Evolutionary conservation across 64 coral and sea anemone species (phyloP).

Genomic region (Porites lutea): DNA sequence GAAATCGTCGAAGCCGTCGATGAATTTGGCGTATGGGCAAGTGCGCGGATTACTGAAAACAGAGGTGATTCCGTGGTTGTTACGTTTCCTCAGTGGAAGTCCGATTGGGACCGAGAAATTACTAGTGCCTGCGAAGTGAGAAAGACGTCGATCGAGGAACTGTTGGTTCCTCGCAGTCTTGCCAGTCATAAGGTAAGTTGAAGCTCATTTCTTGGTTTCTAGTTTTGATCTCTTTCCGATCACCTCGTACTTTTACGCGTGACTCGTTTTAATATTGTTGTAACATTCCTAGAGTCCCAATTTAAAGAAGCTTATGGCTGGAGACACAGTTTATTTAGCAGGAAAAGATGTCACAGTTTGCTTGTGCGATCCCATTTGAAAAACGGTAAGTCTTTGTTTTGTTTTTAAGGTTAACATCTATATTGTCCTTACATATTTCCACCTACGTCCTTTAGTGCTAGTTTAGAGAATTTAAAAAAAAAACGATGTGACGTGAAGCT

Average conservation of each 20-base stretch:
- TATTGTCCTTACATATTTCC: background rate
- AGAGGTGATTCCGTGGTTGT: background rate
- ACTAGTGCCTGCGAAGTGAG: background rate
- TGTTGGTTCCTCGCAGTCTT: constrained; percentile 38
- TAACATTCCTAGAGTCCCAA: constrained; percentile 62
- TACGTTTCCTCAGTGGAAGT: constrained; percentile 3
- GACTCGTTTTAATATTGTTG: too few relatives aligned
- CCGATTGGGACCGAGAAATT: constrained; percentile 9
- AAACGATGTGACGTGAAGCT: too few relatives aligned
- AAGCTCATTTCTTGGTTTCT: background rate
- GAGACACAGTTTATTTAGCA: constrained; percentile 2
- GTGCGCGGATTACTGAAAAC: constrained; percentile 14
- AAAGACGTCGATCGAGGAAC: constrained; percentile 6
- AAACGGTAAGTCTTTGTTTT: constrained; percentile 7
- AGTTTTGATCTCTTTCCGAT: background rate
- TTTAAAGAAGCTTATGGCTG: constrained; percentile 36
- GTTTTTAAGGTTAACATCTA: background rate
- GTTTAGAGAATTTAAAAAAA: too few relatives aligned
- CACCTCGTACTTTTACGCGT: too few relatives aligned
- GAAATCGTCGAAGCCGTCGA: constrained; percentile 43
- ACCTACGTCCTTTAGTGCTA: background rate
- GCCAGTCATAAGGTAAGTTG: background rate
- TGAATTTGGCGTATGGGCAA: constrained; percentile 36
- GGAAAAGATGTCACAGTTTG: constrained; percentile 9
- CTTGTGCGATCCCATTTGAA: constrained; percentile 47